Percentiles rank a stretch among this genome's conserved stretches.
phyloP scores from a whole-genome alignment of 2,888 invertebrate species.

The Hydriomena furcata region DNA sequence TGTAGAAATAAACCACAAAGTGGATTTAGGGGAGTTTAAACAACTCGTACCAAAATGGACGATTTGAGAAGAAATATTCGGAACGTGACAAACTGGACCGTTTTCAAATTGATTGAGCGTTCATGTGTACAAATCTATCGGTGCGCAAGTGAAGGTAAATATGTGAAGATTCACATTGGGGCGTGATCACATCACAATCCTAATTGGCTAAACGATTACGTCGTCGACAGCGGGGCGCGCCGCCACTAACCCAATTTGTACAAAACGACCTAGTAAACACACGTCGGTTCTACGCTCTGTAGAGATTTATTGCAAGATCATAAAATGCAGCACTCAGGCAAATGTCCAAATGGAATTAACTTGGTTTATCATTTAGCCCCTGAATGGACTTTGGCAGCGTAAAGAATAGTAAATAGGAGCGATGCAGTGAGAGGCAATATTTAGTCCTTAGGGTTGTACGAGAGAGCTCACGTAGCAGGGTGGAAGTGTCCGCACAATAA shows the following conservation, averaged over 20 bases:
- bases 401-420: constrained; percentile 9
- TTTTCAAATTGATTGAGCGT: constrained; percentile 56
- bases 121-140: constrained; percentile 50
- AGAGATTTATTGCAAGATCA: constrained; percentile 68
- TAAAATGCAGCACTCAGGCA: constrained; percentile 63
- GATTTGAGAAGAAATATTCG: constrained; percentile 40
- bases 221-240: constrained; percentile 55
- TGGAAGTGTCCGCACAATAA: constrained; percentile 13
- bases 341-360: constrained; percentile 53
- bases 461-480: constrained; percentile 5
- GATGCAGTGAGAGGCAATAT: constrained; percentile 21
- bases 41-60: constrained; percentile 21
- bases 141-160: constrained; percentile 60
- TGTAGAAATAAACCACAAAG: constrained; percentile 26
- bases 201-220: constrained; percentile 73
- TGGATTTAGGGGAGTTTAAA: constrained; percentile 12
- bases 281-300: constrained; percentile 59
- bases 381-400: constrained; percentile 20
- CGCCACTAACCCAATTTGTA: constrained; percentile 75
- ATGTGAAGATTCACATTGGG: constrained; percentile 61
- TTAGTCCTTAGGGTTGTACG: constrained; percentile 2
- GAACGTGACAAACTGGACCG: constrained; percentile 34
- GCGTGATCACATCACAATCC: constrained; percentile 64
- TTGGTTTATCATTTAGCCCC: constrained; percentile 40
- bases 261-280: constrained; percentile 71